Conservation (phyloP, 2,888 invertebrate species). For the Lochmaea capreae region DNA sequence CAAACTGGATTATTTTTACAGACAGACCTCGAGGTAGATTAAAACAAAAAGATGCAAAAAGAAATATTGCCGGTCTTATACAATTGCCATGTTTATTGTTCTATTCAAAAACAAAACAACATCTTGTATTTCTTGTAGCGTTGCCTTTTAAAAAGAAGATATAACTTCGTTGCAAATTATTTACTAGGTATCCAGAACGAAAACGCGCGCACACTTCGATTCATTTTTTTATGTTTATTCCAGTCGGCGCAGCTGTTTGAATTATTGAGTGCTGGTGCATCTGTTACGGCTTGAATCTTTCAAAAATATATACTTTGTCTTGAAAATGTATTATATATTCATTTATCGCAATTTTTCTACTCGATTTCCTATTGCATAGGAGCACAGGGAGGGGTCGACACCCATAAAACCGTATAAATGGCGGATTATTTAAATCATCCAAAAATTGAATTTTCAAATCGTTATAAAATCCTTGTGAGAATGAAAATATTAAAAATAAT, state of each 20-base stretch:
- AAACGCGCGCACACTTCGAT: slow-evolving; percentile 30
- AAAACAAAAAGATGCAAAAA: slow-evolving; percentile 53
- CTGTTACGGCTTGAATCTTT: not conserved
- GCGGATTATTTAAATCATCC: too few species aligned
- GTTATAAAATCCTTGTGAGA: too few species aligned
- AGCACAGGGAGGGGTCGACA: too few species aligned
- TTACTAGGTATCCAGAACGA: slow-evolving; percentile 52
- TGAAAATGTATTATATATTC: not conserved
- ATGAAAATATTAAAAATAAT: too few species aligned
- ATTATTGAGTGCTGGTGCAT: slow-evolving; percentile 17
- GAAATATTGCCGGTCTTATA: slow-evolving; percentile 60
- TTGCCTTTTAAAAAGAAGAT: slow-evolving; percentile 55
- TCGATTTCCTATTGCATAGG: too few species aligned
- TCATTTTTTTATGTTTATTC: slow-evolving; percentile 12
- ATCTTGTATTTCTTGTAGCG: slow-evolving; percentile 53
- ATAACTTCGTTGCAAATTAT: slow-evolving; percentile 58
- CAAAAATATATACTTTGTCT: not conserved
- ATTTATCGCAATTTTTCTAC: not conserved
- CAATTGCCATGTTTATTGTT: slow-evolving; percentile 52
- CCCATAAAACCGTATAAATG: too few species aligned
- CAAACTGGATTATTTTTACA: slow-evolving; percentile 51
- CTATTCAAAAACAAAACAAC: slow-evolving; percentile 54
- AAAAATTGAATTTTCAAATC: too few species aligned
- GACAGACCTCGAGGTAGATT: slow-evolving; percentile 21
- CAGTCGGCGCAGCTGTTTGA: slow-evolving; percentile 4